These are phyloP conservation scores for Muscina levida DNA, from an alignment of 2,888 invertebrate species.

Conservation along the genomic window DNA sequence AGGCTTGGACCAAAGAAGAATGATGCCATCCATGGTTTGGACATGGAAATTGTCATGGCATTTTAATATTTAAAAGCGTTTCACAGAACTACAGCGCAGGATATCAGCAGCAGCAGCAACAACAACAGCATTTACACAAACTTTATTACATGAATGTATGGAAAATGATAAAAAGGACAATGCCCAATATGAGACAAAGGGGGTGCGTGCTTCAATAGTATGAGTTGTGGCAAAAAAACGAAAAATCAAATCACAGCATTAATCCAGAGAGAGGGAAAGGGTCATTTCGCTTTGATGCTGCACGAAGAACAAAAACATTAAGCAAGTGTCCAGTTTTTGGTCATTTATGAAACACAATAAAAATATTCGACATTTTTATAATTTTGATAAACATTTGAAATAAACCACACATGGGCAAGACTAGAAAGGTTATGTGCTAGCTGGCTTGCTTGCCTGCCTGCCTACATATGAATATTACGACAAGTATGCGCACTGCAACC, in stretches of 20 bases:
- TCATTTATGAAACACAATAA: slow-evolving; percentile 57
- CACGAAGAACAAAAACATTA: background rate
- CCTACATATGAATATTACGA: background rate
- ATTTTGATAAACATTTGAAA: slow-evolving; percentile 45
- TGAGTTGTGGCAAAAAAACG: slow-evolving; percentile 19
- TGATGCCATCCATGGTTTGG: slow-evolving; percentile 22
- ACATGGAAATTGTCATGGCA: slow-evolving; percentile 76
- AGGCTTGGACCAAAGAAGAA: slow-evolving; percentile 20
- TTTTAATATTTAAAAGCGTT: slow-evolving; percentile 78
- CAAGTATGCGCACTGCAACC: background rate
- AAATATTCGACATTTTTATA: slow-evolving; percentile 60
- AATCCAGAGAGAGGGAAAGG: background rate
- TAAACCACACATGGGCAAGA: slow-evolving; percentile 16
- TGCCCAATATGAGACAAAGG: slow-evolving; percentile 18
- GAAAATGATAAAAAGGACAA: slow-evolving; percentile 53
- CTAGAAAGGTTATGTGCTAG: background rate
- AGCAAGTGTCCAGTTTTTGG: slow-evolving; percentile 46
- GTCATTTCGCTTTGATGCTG: background rate
- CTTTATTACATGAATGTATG: slow-evolving; percentile 54
- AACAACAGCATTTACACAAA: slow-evolving; percentile 26
- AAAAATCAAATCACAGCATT: slow-evolving; percentile 47
- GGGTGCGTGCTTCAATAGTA: no score
- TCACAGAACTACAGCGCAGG: no score
- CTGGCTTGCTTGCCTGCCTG: background rate
- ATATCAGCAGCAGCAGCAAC: no score